phyloP scores from a whole-genome alignment of 2,113 vertebrate genomes.

The Daubentonia madagascariensis region DNA sequence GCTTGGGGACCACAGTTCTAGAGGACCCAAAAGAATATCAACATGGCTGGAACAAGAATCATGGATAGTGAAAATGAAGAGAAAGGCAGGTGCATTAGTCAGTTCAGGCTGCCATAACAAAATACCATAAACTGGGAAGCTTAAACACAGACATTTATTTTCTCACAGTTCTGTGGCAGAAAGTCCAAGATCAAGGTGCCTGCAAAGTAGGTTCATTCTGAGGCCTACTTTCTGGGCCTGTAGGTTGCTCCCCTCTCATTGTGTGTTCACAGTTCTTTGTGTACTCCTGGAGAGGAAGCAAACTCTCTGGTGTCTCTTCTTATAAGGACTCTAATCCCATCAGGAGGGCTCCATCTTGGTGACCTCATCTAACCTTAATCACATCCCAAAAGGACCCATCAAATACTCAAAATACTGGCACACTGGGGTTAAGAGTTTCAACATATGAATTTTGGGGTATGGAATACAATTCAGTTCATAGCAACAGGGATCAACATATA shows the following conservation, averaged over 20 bases:
- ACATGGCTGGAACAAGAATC: neutral
- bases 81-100: neutral
- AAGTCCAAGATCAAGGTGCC: neutral
- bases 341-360: neutral
- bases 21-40: neutral
- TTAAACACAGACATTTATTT: neutral
- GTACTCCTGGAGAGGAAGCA: neutral
- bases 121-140: accelerated
- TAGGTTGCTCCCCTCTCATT: neutral
- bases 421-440: neutral
- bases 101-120: neutral
- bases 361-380: neutral
- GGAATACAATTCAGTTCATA: neutral
- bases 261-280: neutral
- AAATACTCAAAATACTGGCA: neutral
- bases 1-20: too few relatives aligned
- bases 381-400: too few relatives aligned
- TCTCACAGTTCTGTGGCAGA: neutral
- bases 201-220: neutral
- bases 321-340: neutral
- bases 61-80: neutral
- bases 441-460: neutral
- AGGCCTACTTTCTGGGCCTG: neutral
- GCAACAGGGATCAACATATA: neutral
- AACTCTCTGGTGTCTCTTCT: neutral